These are phyloP conservation scores for Phalacrocorax carbo DNA, from an alignment of 2,113 vertebrate genomes.

Conservation along the genomic window DNA sequence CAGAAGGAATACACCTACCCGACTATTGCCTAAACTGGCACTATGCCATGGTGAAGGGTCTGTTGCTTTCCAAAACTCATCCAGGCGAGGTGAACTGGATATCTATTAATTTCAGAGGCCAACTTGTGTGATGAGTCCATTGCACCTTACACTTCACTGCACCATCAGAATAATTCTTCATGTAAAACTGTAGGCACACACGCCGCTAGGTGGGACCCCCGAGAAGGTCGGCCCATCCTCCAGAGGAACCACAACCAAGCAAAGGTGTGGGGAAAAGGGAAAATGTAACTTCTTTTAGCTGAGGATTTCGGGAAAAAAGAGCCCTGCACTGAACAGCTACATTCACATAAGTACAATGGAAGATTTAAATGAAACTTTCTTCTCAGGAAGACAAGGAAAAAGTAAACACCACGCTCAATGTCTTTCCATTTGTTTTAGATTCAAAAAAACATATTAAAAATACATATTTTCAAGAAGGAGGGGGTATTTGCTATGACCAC, in stretches of 20 bases:
- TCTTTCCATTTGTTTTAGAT: background rate
- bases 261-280: background rate
- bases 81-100: rapidly evolving
- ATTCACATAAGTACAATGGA: background rate
- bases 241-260: background rate
- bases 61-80: background rate
- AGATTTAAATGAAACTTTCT: background rate
- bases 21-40: background rate
- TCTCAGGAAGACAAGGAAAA: background rate
- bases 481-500: background rate
- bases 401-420: rapidly evolving
- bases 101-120: background rate
- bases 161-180: background rate
- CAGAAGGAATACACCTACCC: background rate
- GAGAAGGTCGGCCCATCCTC: background rate
- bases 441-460: background rate
- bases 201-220: background rate
- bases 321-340: background rate
- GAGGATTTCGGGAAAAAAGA: background rate
- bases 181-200: background rate
- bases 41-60: background rate
- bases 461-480: rapidly evolving
- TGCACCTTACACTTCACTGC: background rate
- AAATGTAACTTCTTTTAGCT: background rate
- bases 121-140: background rate